These are phyloP conservation scores for Eupithecia centaureata DNA, from an alignment of 2,888 invertebrate genomes.

Conservation along the genomic window DNA sequence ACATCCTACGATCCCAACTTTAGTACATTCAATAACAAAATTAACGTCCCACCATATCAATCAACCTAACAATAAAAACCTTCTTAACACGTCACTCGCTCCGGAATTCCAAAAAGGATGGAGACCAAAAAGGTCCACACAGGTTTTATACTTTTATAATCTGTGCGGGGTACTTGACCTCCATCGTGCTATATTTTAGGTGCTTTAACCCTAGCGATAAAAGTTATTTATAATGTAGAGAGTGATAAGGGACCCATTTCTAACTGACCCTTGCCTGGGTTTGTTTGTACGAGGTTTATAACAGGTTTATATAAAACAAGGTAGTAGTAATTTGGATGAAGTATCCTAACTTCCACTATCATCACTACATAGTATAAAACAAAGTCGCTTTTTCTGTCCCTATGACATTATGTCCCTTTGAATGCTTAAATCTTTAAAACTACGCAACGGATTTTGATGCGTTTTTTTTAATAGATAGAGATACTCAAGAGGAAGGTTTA, in stretches of 20 bases:
- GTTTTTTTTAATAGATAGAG: no score
- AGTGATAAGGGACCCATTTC: constrained; percentile 38
- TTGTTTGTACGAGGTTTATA: not conserved
- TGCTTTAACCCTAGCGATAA: constrained; percentile 40
- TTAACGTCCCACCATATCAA: constrained; percentile 1
- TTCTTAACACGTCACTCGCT: constrained; percentile 5
- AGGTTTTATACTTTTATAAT: constrained; percentile 30
- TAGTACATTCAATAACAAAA: constrained; percentile 2
- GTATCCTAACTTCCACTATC: no score
- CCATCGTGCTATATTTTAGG: constrained; percentile 38
- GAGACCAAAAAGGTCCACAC: constrained; percentile 19
- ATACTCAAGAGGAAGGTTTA: no score
- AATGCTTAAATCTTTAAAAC: no score
- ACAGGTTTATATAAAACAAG: no score
- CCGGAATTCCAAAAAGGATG: constrained; percentile 23
- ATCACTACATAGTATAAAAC: no score
- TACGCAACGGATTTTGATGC: no score
- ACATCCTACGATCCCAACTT: not conserved
- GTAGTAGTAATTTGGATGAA: no score
- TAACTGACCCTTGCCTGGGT: constrained; percentile 15
- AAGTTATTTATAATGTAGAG: constrained; percentile 42
- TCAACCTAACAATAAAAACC: constrained; percentile 2
- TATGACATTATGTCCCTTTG: no score
- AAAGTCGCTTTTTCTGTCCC: no score
- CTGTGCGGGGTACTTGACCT: constrained; percentile 38